These are phyloP conservation scores for Dryobotodes eremita DNA, from an alignment of 2,888 invertebrate genomes.

Conservation along the genomic window DNA sequence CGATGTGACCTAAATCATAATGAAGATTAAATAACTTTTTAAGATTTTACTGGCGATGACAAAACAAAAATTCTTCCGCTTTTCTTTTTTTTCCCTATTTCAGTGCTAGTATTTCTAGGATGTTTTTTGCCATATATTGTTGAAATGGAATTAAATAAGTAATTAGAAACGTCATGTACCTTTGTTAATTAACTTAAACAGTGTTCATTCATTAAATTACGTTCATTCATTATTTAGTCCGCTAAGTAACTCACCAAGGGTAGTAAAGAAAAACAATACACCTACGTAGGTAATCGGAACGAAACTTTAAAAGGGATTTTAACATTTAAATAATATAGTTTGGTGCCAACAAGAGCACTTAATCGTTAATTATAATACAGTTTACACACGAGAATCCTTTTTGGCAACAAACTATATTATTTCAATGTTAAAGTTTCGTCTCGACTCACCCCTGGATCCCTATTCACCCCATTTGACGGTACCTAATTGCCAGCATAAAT, in stretches of 20 bases:
- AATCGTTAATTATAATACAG: too few species aligned
- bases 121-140: neutral
- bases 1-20: slow-evolving; percentile 1
- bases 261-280: neutral
- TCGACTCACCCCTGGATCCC: too few species aligned
- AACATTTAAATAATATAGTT: too few species aligned
- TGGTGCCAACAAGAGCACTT: too few species aligned
- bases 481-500: too few species aligned
- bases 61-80: neutral
- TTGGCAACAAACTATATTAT: too few species aligned
- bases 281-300: too few species aligned
- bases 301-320: too few species aligned
- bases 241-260: neutral
- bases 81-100: neutral
- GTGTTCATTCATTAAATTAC: neutral
- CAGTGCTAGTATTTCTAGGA: too few species aligned
- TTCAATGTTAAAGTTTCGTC: too few species aligned
- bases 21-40: slow-evolving; percentile 25
- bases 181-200: neutral
- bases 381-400: too few species aligned
- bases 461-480: too few species aligned
- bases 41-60: neutral
- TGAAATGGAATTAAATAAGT: neutral
- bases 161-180: slow-evolving; percentile 7
- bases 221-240: neutral